Evolutionary conservation across 2,888 invertebrate species (phyloP).

Genomic region (Caprella mutica): DNA sequence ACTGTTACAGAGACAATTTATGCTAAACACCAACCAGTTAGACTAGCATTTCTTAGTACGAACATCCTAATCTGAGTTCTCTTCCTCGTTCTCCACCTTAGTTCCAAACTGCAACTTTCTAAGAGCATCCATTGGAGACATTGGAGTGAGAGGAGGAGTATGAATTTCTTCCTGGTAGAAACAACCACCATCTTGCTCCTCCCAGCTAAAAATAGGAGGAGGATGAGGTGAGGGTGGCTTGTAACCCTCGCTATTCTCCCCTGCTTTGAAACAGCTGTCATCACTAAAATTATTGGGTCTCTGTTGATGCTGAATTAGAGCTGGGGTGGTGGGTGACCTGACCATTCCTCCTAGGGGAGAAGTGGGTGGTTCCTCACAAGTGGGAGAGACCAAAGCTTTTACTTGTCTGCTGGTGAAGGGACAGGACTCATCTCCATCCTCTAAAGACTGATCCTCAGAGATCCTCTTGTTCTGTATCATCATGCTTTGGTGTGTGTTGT

Average conservation of each 20-base stretch:
- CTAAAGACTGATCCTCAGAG: conserved; percentile 13
- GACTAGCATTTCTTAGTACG: too few species aligned
- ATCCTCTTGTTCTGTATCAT: conserved; percentile 48
- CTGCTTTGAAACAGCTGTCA: background rate
- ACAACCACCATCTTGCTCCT: too few species aligned
- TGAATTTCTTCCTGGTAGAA: too few species aligned
- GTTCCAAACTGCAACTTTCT: conserved; percentile 31
- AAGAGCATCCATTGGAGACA: conserved; percentile 33
- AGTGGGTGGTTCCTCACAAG: conserved; percentile 13
- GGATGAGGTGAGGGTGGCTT: too few species aligned
- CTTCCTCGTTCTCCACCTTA: too few species aligned
- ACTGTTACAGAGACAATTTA: too few species aligned
- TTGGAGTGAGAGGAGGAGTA: conserved; percentile 30
- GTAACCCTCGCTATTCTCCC: background rate
- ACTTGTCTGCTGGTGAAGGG: conserved; percentile 32
- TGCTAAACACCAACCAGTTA: too few species aligned
- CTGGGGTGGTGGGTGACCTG: conserved; percentile 32
- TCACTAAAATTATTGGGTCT: too few species aligned
- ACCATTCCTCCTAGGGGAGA: conserved; percentile 16
- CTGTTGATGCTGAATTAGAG: too few species aligned
- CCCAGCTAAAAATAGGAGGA: too few species aligned
- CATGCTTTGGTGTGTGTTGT: conserved; percentile 48
- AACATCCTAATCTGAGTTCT: too few species aligned
- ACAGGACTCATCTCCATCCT: conserved; percentile 12
- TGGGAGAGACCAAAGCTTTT: conserved; percentile 32